Base-by-base conservation (phyloP, 1,140 invertebrate genomes). In the Danaus melanippus region DNA sequence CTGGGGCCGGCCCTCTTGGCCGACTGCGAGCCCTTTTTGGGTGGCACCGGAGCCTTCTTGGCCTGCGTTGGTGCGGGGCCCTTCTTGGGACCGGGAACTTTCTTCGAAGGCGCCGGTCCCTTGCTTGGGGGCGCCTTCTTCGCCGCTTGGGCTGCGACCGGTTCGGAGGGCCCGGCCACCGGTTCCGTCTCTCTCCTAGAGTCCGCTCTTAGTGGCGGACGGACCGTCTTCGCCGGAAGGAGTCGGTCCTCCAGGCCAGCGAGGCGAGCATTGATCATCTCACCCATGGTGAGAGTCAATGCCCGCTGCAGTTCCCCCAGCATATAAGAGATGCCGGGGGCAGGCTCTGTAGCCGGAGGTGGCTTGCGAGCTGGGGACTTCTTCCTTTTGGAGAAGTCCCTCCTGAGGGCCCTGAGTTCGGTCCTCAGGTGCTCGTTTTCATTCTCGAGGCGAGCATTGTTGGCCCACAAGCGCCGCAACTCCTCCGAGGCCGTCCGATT, bases 191-290 rank as follows among this genome's bases (percentile, higher is more conserved):
- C 15, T 3, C 3, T 15, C 3, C 15, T 15, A 1, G 15, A 15
- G 15, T 15, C 15, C 15, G 15, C 15, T 15, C 15, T 15, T 55
- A 46, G 56, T 49, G 59, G 57, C 51, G 44, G 50, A 40, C 8
- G 53, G 15, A 15, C 15, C 15, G 15, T 55, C 45, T 10, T 21
- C 5, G 10, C 50, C 1, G 50, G 51, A 15, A 46, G 40, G 3
- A 46, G 46, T 7, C 42, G 47, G 4, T 49, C 56, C 12, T 46
- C 15, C 3, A 15, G 15, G 3, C 15, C 15, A 15, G 15, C 15
- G 3, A 15, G 15, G 3, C 15, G 15, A 15, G 44, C 42, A 15
- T 46, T 42, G 3, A 46, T 12, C 43, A 53, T 46, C 3, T 10
- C 44, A 9, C 52, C 32, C 12, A 52, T 10, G 10, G 50, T 17